phyloP scores from a whole-genome alignment of 2,797 vertebrate genomes.

The Sebastes hubbsi region DNA sequence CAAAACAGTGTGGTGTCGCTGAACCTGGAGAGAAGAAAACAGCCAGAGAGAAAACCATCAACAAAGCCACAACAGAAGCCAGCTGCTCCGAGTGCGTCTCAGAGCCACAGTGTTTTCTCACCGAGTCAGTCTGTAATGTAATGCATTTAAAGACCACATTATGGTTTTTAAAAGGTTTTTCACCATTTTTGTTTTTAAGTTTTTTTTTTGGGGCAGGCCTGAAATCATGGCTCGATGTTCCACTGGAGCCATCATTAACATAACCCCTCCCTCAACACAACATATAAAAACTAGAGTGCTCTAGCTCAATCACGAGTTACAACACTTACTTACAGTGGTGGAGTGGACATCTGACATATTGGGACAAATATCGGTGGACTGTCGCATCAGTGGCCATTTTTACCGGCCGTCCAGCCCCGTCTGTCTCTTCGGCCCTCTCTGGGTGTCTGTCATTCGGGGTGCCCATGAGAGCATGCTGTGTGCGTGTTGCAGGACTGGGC shows the following conservation, averaged over 20 bases:
- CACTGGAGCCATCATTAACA: background rate
- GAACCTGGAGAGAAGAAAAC: constrained; percentile 56
- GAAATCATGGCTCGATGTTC: background rate
- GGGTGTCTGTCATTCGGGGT: accelerated
- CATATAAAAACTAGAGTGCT: too few relatives aligned
- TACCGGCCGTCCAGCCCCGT: background rate
- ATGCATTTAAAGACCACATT: constrained; percentile 14
- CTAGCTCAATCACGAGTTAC: background rate
- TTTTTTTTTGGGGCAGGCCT: background rate
- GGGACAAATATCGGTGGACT: background rate
- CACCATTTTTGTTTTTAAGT: background rate
- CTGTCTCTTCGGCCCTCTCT: background rate
- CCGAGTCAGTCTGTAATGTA: constrained; percentile 31
- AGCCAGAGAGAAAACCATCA: constrained; percentile 44
- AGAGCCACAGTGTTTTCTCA: constrained; percentile 33
- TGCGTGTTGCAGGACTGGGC: too few relatives aligned
- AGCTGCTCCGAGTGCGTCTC: constrained; percentile 30
- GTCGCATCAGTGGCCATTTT: background rate
- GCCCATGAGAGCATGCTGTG: too few relatives aligned
- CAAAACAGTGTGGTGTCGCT: constrained; percentile 66
- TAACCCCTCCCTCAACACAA: too few relatives aligned
- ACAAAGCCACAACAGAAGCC: constrained; percentile 46
- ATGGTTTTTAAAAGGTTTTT: background rate
- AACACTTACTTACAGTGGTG: background rate
- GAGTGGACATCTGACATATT: too few relatives aligned